These are phyloP conservation scores for Drosophila cracens DNA, from an alignment of 2,888 invertebrate species.

Conservation along the genomic window DNA sequence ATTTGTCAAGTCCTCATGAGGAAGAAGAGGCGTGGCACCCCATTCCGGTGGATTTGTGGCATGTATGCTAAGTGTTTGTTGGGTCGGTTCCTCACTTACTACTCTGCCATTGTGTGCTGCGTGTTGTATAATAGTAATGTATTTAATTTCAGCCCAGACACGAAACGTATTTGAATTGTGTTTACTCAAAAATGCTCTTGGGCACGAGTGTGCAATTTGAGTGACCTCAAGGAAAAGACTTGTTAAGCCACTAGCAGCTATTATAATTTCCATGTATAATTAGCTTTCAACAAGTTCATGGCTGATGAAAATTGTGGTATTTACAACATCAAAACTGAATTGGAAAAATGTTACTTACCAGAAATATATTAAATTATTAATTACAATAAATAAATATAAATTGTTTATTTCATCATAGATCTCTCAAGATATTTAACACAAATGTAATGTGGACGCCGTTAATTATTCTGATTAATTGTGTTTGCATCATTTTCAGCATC, in stretches of 20 bases:
- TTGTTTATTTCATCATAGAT: not conserved
- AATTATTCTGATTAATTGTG: constrained; percentile 4
- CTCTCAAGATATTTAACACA: not conserved
- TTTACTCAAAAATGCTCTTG: not conserved
- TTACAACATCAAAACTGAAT: not conserved
- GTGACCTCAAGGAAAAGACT: not conserved
- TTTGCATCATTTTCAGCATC: constrained; percentile 2
- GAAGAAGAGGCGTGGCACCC: not conserved
- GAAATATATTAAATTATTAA: not conserved
- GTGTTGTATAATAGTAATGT: constrained; percentile 21
- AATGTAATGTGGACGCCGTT: not conserved
- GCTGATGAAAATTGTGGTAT: not conserved
- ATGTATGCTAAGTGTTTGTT: constrained; percentile 33
- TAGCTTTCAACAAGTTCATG: not conserved
- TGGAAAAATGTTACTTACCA: not conserved
- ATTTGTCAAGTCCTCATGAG: constrained; percentile 38
- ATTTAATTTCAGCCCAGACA: constrained; percentile 15
- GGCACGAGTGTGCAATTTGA: constrained; percentile 1
- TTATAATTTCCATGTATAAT: constrained; percentile 12
- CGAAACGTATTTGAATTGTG: constrained; percentile 21
- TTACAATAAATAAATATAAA: not conserved
- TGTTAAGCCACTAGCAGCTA: not conserved
- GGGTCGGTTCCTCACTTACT: not conserved
- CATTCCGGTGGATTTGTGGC: not conserved
- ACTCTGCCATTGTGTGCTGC: constrained; percentile 7